Base-by-base conservation (phyloP, 2,797 vertebrate species). In the Anabacerthia variegaticeps region DNA sequence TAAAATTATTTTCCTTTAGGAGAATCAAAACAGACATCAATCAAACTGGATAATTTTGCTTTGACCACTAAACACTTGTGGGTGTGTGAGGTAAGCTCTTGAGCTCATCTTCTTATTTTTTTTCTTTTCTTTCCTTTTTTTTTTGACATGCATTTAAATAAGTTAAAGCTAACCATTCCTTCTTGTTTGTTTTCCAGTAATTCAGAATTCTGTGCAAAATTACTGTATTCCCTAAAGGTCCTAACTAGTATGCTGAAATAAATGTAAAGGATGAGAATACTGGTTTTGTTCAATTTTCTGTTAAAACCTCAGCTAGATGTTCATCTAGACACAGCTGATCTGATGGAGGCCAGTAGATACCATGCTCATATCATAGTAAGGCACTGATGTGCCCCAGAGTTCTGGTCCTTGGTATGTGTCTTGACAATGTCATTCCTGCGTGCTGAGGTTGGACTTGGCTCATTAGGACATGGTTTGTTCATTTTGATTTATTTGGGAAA, bases 1-100 rank as follows among this genome's bases (percentile, higher is more conserved):
- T 30, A 26, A 69, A 85, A 58, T 75, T 79, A 17, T 89, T 91
- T 90, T 89, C 34, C 17, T 77, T 32, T 84, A 96, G 93, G 90
- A 43, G 3, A 67, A 76, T 63, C 72, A 19, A 66, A 91, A 88
- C 32, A 73, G 3, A 30, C 37, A 37, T 48, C 91, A 81, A 39
- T 65, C 66, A 86, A 48, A 82, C 55, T 68, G 83, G 88, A 95
- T 85, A 77, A 69, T 78, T 82, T 89, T 93, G 3, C 54, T 80
- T 81, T 95, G 91, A 95, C 72, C 12, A 32, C 48, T 81, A 71
- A 75, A 63, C 2, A 39, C 3, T 74, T 66, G 14, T n/a, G 9
- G 16, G 14, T 90, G 49, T 92, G 51, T 37, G 28, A 96, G 90
- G 92, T 97, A 95, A 86, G 91, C 7, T 9, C 3, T 44, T 46